Conservation (phyloP, 2,888 invertebrate genomes). For the Drosophila emarginata region DNA sequence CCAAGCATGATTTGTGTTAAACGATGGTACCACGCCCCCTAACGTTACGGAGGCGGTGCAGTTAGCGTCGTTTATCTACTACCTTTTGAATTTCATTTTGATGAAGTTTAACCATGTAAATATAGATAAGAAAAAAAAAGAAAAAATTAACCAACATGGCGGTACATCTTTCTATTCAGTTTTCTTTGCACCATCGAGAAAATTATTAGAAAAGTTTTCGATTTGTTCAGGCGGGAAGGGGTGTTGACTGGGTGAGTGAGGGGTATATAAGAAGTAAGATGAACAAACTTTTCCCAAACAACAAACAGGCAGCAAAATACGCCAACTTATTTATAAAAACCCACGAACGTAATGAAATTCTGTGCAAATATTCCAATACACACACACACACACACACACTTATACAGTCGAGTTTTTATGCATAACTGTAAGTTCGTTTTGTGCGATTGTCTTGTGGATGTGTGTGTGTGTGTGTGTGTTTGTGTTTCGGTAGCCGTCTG, state of each 20-base stretch:
- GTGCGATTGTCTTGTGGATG: slow-evolving; percentile 54
- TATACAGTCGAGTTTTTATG: slow-evolving; percentile 32
- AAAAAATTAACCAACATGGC: no score
- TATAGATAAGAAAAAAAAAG: no score
- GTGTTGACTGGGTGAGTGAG: neutral
- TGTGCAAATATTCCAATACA: slow-evolving; percentile 69
- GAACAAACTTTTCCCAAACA: slow-evolving; percentile 73
- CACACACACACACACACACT: slow-evolving; percentile 30
- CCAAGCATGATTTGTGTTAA: no score
- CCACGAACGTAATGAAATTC: slow-evolving; percentile 66
- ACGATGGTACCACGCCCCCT: no score
- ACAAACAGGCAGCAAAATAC: slow-evolving; percentile 49
- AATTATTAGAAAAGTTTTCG: slow-evolving; percentile 73
- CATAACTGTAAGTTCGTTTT: slow-evolving; percentile 65
- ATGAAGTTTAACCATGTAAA: no score
- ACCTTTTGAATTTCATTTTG: no score
- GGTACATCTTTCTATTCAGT: no score
- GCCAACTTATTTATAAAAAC: slow-evolving; percentile 70
- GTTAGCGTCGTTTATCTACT: no score
- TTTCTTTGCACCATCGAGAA: slow-evolving; percentile 44
- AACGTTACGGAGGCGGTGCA: no score
- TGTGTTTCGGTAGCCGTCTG: slow-evolving; percentile 17
- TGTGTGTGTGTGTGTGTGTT: slow-evolving; percentile 6
- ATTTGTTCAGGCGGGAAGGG: slow-evolving; percentile 50
- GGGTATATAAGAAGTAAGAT: slow-evolving; percentile 36